Evolutionary conservation across 2,797 vertebrate genomes (phyloP), one percentile per base, ranked within the genome.

Genomic region (Poeciliopsis presidionis): DNA sequence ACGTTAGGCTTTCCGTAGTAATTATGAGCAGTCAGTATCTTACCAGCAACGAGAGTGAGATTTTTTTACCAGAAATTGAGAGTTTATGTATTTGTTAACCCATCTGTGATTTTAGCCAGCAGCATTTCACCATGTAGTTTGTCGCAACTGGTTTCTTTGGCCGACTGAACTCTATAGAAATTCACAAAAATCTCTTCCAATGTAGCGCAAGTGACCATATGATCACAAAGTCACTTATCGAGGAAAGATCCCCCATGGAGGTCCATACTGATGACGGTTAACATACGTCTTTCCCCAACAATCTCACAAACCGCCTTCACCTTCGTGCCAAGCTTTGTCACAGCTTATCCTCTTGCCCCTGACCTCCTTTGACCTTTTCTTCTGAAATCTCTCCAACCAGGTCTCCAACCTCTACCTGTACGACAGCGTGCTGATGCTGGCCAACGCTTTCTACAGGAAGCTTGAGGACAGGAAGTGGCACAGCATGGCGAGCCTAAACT

Each of bases 401-500:
- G 97, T 98, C 74, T 99, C 98, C 84, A 99, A 97, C 93, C 95
- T 99, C 81, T 99, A 99, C 94, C 96, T 99, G 84, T 99, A 99
- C 11, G 98, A 99, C 95, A 99, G 98, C 63, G 98, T 99, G 82
- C 95, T 99, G 90, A 99, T 99, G 97, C 91, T 99, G 91, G 98
- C 98, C 90, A 98, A 98, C 79, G 98, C 98, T 90, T 99, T 99
- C 95, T 98, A 99, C 93, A 94, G 98, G 94, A 99, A 99, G 94
- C 86, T 99, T 86, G 98, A 99, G 87, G 98, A 99, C 95, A 96
- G 98, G 79, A 99, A 99, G 89, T 99, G 98, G 98, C 98, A 99
- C 90, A 99, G 98, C 75, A 99, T 99, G 98, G 98, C 98, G 5
- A 99, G 98, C 65, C 95, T 99, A 85, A 99, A 98, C 94, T 99